Percentiles rank a stretch among this genome's conserved stretches.
These are phyloP conservation scores for Rotaria sp. DNA, from an alignment of 2,888 invertebrate genomes.

Conservation along the genomic window DNA sequence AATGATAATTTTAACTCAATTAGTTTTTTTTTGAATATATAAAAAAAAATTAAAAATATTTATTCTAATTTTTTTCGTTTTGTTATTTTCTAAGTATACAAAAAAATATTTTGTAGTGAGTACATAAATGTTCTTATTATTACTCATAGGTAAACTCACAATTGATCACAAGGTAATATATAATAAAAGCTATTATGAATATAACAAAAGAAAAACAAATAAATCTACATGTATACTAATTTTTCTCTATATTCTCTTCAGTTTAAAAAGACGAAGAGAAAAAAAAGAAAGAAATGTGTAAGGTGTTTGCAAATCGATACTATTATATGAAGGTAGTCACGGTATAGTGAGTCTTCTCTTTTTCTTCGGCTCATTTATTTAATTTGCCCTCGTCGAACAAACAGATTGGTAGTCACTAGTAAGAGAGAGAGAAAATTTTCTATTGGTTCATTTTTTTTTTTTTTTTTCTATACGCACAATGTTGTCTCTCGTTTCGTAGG, in stretches of 20 bases:
- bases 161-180: neutral
- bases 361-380: constrained; percentile 18
- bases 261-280: neutral
- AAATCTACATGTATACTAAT: neutral
- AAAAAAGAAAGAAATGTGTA: neutral
- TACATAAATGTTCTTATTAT: neutral
- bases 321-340: constrained; percentile 4
- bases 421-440: neutral
- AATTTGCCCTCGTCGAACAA: constrained; percentile 4
- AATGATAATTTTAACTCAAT: no score
- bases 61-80: no score
- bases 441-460: neutral
- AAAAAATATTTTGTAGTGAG: no score
- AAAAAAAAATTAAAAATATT: no score
- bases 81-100: no score
- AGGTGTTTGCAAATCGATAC: constrained; percentile 24
- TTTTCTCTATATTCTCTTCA: neutral
- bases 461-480: neutral
- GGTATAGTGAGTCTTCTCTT: constrained; percentile 2
- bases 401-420: neutral
- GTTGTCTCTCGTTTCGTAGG: neutral
- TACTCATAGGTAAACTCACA: neutral
- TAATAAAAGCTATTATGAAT: neutral
- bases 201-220: neutral
- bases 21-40: no score